Percentiles rank a stretch among this genome's conserved stretches.
Evolutionary conservation across 92 coral and sea anemone genomes (phyloP).

Genomic region (Zoanthus solanderi): DNA sequence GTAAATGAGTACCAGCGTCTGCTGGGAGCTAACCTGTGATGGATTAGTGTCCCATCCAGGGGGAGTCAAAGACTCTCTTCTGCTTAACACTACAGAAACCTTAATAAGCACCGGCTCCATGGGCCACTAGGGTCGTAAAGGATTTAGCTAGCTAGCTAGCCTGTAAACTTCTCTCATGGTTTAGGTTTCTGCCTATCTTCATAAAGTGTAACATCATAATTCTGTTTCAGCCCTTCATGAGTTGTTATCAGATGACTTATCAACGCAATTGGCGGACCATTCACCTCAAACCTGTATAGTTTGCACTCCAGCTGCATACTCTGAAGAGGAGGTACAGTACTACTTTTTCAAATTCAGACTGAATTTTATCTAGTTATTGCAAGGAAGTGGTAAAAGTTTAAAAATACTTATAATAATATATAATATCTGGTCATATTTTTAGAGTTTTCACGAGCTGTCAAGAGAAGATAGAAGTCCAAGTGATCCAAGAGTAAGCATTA

Average conservation of each 20-base stretch:
- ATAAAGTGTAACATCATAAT: background rate
- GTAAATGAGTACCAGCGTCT: no score
- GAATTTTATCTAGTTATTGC: background rate
- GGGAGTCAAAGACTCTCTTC: no score
- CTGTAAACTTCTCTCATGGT: no score
- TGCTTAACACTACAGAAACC: no score
- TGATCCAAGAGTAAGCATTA: conserved; percentile 73
- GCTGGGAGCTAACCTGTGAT: no score
- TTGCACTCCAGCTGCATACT: conserved; percentile 88
- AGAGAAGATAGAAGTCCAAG: conserved; percentile 95
- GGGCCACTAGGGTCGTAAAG: no score
- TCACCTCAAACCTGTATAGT: conserved; percentile 84
- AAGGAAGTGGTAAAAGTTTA: background rate
- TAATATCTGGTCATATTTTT: background rate
- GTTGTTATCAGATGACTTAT: conserved; percentile 81
- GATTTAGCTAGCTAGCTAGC: no score
- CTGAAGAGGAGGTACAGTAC: conserved; percentile 83
- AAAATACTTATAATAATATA: background rate
- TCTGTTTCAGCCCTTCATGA: conserved; percentile 85
- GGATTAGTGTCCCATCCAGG: no score
- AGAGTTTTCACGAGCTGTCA: conserved; percentile 88
- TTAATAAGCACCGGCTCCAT: no score
- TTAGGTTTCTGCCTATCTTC: background rate
- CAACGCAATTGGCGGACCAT: conserved; percentile 89
- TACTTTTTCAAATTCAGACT: background rate